phyloP scores from a whole-genome alignment of 2,888 invertebrate genomes.

The Micoletzkya japonica region DNA sequence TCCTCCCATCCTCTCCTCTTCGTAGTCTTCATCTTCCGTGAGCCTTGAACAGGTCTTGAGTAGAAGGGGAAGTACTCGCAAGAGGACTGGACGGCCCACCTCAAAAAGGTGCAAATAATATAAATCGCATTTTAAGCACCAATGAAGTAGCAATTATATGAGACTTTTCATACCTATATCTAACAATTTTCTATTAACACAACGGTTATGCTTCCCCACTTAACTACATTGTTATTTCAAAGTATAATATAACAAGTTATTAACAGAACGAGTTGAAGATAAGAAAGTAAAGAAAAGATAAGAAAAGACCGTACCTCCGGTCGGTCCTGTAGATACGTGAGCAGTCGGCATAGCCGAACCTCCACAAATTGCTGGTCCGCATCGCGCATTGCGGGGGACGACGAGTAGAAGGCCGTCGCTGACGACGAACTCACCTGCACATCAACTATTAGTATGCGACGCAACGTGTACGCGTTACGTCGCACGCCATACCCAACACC shows the following conservation, averaged over 20 bases:
- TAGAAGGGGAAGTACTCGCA: slow-evolving; percentile 18
- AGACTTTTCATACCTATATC: too few relatives aligned
- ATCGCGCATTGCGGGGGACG: slow-evolving; percentile 4
- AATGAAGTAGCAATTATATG: too few relatives aligned
- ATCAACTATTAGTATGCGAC: background rate
- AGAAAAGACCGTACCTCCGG: slow-evolving; percentile 72
- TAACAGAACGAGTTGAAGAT: too few relatives aligned
- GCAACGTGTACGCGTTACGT: too few relatives aligned
- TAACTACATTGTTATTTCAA: background rate
- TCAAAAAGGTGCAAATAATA: too few relatives aligned
- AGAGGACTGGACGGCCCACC: slow-evolving; percentile 22
- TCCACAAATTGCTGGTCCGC: slow-evolving; percentile 62
- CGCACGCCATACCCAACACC: too few relatives aligned
- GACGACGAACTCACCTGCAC: slow-evolving; percentile 3
- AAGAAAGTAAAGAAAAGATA: background rate
- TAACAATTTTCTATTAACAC: background rate
- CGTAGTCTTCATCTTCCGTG: background rate
- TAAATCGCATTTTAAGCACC: too few relatives aligned
- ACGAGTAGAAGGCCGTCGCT: slow-evolving; percentile 8
- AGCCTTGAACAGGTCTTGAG: slow-evolving; percentile 16
- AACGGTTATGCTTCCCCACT: background rate
- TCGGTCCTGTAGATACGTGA: slow-evolving; percentile 83
- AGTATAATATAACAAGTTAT: too few relatives aligned
- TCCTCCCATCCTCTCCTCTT: slow-evolving; percentile 61
- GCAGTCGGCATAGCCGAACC: slow-evolving; percentile 73